Evolutionary conservation across 1,140 invertebrate species (phyloP).

Genomic region (Plectus sambesii): DNA sequence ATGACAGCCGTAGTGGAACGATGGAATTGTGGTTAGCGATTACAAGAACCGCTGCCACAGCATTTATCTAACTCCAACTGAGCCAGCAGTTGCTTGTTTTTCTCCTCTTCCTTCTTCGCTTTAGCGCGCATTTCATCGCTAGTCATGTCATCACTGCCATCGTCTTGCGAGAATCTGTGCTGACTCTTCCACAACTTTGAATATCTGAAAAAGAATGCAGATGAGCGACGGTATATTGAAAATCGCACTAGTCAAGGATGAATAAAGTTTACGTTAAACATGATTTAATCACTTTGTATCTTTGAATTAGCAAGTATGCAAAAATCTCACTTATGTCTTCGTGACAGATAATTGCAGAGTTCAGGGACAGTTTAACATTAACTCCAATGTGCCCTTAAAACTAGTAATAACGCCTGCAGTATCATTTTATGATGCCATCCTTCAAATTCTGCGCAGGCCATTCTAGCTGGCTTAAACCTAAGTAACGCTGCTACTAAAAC

Average conservation of each 20-base stretch:
- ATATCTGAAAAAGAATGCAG: not conserved
- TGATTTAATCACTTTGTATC: not conserved
- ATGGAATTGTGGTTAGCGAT: slow-evolving; percentile 22
- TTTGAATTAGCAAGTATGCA: not conserved
- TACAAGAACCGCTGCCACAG: slow-evolving; percentile 33
- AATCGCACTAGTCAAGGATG: not conserved
- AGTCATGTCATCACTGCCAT: too few species aligned
- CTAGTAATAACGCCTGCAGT: too few species aligned
- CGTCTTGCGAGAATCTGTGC: not conserved
- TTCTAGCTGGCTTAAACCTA: not conserved
- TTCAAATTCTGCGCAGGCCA: too few species aligned
- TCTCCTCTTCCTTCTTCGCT: too few species aligned
- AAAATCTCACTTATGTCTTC: not conserved
- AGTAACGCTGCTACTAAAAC: not conserved
- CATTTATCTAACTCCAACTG: slow-evolving; percentile 37
- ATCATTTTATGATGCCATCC: too few species aligned
- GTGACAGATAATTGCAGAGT: not conserved
- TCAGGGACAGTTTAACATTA: too few species aligned
- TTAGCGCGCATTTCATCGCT: too few species aligned
- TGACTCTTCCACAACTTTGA: not conserved
- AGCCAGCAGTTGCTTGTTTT: too few species aligned
- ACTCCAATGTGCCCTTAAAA: too few species aligned
- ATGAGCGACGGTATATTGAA: not conserved
- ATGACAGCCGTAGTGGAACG: too few species aligned
- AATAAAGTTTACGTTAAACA: not conserved